Base-by-base conservation (phyloP, 2,797 vertebrate species). In the Notoglanidium macrostoma region DNA sequence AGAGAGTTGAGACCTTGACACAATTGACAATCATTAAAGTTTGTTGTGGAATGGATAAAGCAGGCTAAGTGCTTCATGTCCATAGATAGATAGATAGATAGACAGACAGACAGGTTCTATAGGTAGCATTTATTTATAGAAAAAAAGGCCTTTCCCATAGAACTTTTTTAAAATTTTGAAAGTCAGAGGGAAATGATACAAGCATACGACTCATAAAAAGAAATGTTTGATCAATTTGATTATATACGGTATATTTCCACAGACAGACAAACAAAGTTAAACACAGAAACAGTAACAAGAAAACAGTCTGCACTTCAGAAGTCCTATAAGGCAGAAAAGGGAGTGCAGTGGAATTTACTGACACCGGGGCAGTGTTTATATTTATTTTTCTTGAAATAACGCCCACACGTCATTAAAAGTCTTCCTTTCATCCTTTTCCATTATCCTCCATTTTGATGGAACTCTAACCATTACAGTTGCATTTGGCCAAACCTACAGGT, bases 381-480 rank as follows among this genome's bases (percentile, higher is more conserved):
- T 82, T 67, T 51, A 49, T 67, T 67, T 46, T 46, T 54, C 29
- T 87, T 32, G 49, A 61, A 74, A 87, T 63, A 61, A 83, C 51
- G 10, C 19, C 78, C 19, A 76, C 57, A 19, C 61, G 26, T 49
- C 44, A 26, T 26, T 46, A 87, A 40, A 51, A 29, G 68, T 67
- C 70, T 44, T 63, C 67, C 54, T 86, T 83, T 76, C 57, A 63
- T 83, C 72, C 15, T 84, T 29, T 87, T 55, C 44, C 59, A 87
- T 68, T 40, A 83, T 44, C 59, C 40, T 46, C 12, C 51, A 46
- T 83, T 57, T 68, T 55, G 61, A 55, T 59, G 57, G 26, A 76
- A 78, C 81, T 63, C 17, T 11, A 35, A 46, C 10, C 11, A 74
- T 63, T 87, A 74, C 68, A 74, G 78, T n/a, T 59, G 51, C 23